Conservation (phyloP, 2,113 vertebrate genomes). For the Catharus fuscescens region DNA sequence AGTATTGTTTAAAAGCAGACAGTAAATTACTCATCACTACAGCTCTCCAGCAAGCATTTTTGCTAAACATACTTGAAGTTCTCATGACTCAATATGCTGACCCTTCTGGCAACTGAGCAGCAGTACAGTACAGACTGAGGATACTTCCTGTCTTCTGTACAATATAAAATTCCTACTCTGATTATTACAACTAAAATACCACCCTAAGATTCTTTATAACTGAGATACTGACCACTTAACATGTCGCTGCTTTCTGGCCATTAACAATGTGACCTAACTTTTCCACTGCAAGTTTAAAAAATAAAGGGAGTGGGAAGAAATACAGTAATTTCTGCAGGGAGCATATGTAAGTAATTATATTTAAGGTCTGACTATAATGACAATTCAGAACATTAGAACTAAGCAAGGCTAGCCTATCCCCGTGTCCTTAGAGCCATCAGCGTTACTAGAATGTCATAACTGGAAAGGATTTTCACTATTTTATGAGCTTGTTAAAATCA, state of each 20-base stretch:
- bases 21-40: background rate
- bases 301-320: background rate
- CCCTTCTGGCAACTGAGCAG: background rate
- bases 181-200: background rate
- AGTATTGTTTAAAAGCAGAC: background rate
- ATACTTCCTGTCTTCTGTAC: background rate
- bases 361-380: background rate
- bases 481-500: background rate
- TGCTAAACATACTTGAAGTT: background rate
- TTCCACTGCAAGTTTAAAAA: too few species aligned
- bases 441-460: background rate
- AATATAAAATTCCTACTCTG: background rate
- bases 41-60: background rate
- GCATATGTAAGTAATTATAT: rapidly evolving
- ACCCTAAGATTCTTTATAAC: background rate
- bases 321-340: background rate
- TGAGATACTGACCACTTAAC: background rate
- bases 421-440: background rate
- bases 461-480: background rate
- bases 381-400: background rate
- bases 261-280: background rate
- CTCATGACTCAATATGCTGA: background rate
- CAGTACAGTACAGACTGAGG: background rate
- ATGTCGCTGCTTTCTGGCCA: background rate
- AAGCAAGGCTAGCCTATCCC: background rate